Evolutionary conservation across 1,140 invertebrate species (phyloP).

Genomic region (Apis florea): DNA sequence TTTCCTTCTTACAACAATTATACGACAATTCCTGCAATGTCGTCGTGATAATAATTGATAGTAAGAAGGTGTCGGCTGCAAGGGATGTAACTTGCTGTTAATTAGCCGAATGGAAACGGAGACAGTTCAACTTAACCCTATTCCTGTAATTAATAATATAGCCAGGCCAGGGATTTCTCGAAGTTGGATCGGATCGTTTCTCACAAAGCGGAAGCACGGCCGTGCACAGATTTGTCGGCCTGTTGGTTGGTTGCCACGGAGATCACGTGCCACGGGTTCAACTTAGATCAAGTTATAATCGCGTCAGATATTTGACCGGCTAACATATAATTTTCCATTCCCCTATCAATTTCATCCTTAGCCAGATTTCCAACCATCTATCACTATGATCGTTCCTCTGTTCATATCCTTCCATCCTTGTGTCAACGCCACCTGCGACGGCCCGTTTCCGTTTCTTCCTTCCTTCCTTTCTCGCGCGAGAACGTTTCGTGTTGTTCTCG

Average conservation of each 20-base stretch:
- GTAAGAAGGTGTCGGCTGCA: slow-evolving; percentile 49
- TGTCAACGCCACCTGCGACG: slow-evolving; percentile 8
- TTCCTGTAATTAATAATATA: slow-evolving; percentile 56
- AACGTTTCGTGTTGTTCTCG: no score
- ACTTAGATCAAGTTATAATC: slow-evolving; percentile 55
- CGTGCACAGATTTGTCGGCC: slow-evolving; percentile 30
- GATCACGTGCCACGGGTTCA: slow-evolving; percentile 28
- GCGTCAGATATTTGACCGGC: slow-evolving; percentile 34
- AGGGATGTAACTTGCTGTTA: slow-evolving; percentile 49
- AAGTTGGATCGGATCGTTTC: slow-evolving; percentile 36
- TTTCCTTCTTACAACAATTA: no score
- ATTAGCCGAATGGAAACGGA: slow-evolving; percentile 52
- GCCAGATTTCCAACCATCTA: slow-evolving; percentile 33
- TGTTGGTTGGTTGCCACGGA: slow-evolving; percentile 34
- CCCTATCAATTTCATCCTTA: not conserved
- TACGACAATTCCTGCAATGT: not conserved
- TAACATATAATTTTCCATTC: slow-evolving; percentile 48
- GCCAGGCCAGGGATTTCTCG: not conserved
- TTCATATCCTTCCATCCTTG: not conserved
- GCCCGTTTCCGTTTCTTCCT: not conserved
- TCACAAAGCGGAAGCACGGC: slow-evolving; percentile 11
- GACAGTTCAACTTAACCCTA: slow-evolving; percentile 51
- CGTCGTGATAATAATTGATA: slow-evolving; percentile 50
- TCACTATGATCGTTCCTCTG: slow-evolving; percentile 1
- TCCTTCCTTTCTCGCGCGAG: no score